A percentile compares a stretch with the other conserved stretches of the same genome.
These are phyloP conservation scores for Psettodes erumei DNA, from an alignment of 2,113 vertebrate genomes.

Conservation along the genomic window DNA sequence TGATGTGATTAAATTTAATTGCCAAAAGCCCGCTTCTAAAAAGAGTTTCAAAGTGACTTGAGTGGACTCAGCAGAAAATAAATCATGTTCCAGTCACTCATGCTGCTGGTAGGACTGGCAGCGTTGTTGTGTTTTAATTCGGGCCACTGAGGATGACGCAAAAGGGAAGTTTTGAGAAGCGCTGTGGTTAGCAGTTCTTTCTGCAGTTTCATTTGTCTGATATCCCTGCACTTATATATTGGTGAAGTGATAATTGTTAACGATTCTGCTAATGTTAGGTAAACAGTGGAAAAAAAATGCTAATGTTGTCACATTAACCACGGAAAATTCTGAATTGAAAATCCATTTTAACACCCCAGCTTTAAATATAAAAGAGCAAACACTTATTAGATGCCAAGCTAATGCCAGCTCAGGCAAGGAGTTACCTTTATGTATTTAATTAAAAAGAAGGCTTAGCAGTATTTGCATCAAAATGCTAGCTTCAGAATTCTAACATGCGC, in stretches of 20 bases:
- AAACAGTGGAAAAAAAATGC: background rate
- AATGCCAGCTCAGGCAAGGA: background rate
- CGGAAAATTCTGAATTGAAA: too few species aligned
- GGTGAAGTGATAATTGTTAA: too few species aligned
- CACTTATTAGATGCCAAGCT: background rate
- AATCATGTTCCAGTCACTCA: conserved; percentile 1
- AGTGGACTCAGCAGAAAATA: conserved; percentile 14
- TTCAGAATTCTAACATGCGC: too few species aligned
- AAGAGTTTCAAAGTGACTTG: background rate
- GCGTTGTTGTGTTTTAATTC: conserved; percentile 8
- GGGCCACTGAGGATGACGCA: conserved; percentile 13
- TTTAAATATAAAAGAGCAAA: background rate
- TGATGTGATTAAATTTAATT: conserved; percentile 29
- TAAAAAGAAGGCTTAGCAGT: too few species aligned
- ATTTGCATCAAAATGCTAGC: background rate
- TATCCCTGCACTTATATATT: background rate
- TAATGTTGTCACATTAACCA: background rate
- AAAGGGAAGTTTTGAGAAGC: background rate
- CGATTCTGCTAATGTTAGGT: background rate
- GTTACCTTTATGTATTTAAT: too few species aligned
- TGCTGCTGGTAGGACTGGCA: conserved; percentile 7
- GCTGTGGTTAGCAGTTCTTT: background rate
- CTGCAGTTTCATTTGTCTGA: background rate
- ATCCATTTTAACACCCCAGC: too few species aligned
- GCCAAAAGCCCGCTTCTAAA: background rate